A percentile compares a stretch with the other conserved stretches of the same genome.
phyloP scores from a whole-genome alignment of 2,888 invertebrate genomes.

The Ligdia adustata region DNA sequence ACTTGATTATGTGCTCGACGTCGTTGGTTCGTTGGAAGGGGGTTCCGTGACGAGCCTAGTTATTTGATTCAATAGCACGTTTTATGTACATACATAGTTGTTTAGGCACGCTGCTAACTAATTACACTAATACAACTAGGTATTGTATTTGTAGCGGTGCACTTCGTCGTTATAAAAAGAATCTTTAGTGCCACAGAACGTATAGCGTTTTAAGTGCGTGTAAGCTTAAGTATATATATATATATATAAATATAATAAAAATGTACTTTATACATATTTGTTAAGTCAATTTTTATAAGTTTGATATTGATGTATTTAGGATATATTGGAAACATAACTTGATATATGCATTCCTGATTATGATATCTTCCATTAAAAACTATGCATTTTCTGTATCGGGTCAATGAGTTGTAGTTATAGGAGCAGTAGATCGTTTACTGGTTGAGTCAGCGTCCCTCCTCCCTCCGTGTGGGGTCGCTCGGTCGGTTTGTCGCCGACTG shows the following conservation, averaged over 20 bases:
- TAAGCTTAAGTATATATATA: constrained; percentile 43
- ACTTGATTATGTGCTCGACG: background rate
- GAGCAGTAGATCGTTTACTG: background rate
- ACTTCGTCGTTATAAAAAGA: constrained; percentile 43
- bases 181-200: constrained; percentile 50
- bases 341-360: constrained; percentile 74
- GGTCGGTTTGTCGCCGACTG: constrained; percentile 24
- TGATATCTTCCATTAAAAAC: constrained; percentile 63
- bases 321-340: constrained; percentile 50
- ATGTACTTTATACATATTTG: constrained; percentile 58
- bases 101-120: constrained; percentile 55
- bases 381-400: constrained; percentile 60
- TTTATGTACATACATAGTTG: constrained; percentile 46
- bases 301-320: constrained; percentile 57
- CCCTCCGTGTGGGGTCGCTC: constrained; percentile 55
- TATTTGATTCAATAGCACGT: constrained; percentile 52
- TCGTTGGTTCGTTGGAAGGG: background rate
- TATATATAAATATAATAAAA: no score
- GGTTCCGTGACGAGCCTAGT: constrained; percentile 20
- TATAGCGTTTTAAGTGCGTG: constrained; percentile 43
- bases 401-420: constrained; percentile 28
- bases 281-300: constrained; percentile 72
- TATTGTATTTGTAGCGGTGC: constrained; percentile 49
- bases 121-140: constrained; percentile 43
- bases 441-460: background rate